Evolutionary conservation across 2,888 invertebrate species (phyloP), one percentile per base, ranked within the genome.

Genomic region (Drosophila borealis): DNA sequence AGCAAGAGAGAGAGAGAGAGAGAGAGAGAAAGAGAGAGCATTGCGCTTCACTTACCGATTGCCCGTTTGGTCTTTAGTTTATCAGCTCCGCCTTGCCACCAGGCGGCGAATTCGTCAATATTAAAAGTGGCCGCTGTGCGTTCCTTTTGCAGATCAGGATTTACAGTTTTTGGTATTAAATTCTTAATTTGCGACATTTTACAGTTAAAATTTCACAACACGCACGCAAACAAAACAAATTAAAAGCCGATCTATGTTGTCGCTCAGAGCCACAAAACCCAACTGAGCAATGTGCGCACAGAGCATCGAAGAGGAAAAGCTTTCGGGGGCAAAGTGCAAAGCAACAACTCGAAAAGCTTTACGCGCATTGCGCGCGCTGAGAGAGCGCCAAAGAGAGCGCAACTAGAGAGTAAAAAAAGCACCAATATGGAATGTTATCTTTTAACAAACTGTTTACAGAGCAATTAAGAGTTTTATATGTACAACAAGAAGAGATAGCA

Each of bases 51-150:
- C 65, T 57, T 72, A 80, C 90, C 88, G 4, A 90, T 79, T 74
- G 80, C 81, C 2, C 88, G 75, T 17, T 78, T 82, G 25, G 56
- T 70, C 37, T 77, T 78, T 0, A 91, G 62, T 92, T 96, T 96
- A 48, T 95, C 94, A 55, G 92, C 92, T 21, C 96, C 95, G 8
- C 97, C 97, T 92, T 97, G 96, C 74, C 97, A 93, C 79, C 96
- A 93, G 91, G 95, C 93, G 0, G 96, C 97, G 74, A 98, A 93
- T 92, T 97, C 97, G 70, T 93, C 93, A 5, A 95, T 93, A 90
- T 95, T 93, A 89, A 97, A 96, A 3, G 94, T 94, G 84, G 92
- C 90, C 0, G 53, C 73, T 0, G 55, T 17, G 4, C 90, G 90
- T 54, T 91, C 91, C 37, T 89, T 91, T 41, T 74, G 77, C 21